These are phyloP conservation scores for Noctua janthe DNA, from an alignment of 2,888 invertebrate genomes.

Conservation along the genomic window DNA sequence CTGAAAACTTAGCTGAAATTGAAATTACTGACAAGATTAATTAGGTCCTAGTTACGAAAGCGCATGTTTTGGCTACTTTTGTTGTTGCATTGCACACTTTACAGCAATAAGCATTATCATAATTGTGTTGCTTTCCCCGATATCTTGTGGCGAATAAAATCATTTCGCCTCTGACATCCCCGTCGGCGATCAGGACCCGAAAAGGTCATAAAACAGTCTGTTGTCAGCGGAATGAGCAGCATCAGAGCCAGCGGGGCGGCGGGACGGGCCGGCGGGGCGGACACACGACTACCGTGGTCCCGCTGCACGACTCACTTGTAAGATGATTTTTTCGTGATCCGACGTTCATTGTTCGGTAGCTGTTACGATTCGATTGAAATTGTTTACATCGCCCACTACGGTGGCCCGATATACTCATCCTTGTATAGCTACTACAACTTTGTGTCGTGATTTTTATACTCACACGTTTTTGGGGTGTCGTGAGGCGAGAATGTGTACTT, in stretches of 20 bases:
- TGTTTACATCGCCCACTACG: constrained; percentile 80
- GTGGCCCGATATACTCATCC: constrained; percentile 70
- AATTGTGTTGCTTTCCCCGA: constrained; percentile 40
- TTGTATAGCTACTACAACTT: constrained; percentile 19
- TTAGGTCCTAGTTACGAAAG: background rate
- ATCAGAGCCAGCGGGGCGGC: background rate
- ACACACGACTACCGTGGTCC: constrained; percentile 85
- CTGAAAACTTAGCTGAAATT: background rate
- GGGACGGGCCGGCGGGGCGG: constrained; percentile 43
- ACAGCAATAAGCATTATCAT: constrained; percentile 38
- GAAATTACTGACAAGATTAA: background rate
- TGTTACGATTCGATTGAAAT: constrained; percentile 87
- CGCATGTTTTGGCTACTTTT: too few species aligned
- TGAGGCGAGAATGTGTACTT: constrained; percentile 28
- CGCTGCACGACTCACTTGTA: constrained; percentile 87
- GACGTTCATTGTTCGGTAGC: constrained; percentile 89
- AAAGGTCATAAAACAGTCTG: constrained; percentile 64
- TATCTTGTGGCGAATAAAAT: constrained; percentile 55
- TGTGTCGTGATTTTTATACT: constrained; percentile 63
- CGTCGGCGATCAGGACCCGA: constrained; percentile 62
- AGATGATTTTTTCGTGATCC: constrained; percentile 90
- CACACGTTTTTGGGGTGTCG: constrained; percentile 58
- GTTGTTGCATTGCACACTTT: background rate
- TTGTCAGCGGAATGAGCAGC: constrained; percentile 60
- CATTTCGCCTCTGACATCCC: constrained; percentile 53